Conservation (phyloP, 2,797 vertebrate genomes). For the Cirrhinus molitorella region DNA sequence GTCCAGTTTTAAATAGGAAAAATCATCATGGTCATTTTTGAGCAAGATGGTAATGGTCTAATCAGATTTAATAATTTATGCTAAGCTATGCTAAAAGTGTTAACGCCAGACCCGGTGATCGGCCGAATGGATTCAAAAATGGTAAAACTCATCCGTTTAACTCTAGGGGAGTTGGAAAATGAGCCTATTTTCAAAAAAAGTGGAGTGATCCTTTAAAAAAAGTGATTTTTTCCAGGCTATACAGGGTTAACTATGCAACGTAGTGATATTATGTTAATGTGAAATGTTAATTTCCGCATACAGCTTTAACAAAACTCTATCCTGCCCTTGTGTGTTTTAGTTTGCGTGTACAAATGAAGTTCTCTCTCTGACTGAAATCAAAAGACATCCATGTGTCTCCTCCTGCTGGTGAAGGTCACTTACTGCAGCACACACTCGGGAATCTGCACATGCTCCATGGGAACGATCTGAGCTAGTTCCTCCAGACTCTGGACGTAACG, state of each 20-base stretch:
- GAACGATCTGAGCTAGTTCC: constrained; percentile 90
- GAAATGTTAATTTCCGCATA: neutral
- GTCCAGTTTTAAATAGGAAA: no score
- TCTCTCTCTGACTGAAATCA: neutral
- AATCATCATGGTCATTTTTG: no score
- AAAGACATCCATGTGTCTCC: constrained; percentile 42
- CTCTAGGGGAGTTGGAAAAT: no score
- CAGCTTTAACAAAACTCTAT: neutral
- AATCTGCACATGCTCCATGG: constrained; percentile 97
- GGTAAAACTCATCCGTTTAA: no score
- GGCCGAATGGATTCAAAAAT: no score
- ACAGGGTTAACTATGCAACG: neutral
- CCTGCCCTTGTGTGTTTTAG: neutral
- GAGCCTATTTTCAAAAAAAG: no score
- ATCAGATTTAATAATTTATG: no score
- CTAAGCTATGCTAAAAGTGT: no score
- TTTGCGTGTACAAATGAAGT: neutral
- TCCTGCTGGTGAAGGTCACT: constrained; percentile 74
- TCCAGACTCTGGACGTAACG: constrained; percentile 92
- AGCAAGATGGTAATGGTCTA: no score
- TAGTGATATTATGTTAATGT: neutral
- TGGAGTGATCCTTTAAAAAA: no score
- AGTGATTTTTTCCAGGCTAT: accelerated
- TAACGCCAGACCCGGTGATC: no score
- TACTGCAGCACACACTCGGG: constrained; percentile 94